Base-by-base conservation (phyloP, 1,140 invertebrate genomes). In the Capitella teleta region DNA sequence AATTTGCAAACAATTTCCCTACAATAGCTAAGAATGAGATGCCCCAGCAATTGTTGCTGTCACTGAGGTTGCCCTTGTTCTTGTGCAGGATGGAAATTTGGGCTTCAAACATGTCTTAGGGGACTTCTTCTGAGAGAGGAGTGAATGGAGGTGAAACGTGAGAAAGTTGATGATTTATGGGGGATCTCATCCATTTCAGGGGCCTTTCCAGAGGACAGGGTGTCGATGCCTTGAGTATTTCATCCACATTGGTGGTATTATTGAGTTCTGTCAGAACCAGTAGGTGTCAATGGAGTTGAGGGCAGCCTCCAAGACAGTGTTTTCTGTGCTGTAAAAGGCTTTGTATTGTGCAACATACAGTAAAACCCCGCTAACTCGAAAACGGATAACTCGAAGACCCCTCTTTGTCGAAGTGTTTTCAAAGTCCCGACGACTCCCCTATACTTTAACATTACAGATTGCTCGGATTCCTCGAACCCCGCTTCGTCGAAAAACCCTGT, bases 1-100 rank as follows among this genome's bases (percentile, higher is more conserved):
- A n/a, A n/a, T n/a, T n/a, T n/a, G n/a, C n/a, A 19, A 49, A 57
- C 10, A 47, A 4, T 40, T 58, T 56, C 5, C 53, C 47, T 8
- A 51, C 38, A 12, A 58, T 56, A 43, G 41, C 57, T 1, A 54
- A 54, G 10, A 58, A 47, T 21, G 48, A 54, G 28, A 58, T 60
- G 6, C 51, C 54, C 12, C 46, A 4, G 37, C 58, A 58, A 41
- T 52, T 43, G 3, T 16, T 24, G 18, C 45, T 10, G 36, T 37
- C 36, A 37, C 36, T 37, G 36, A 5, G 36, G 21, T 37, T 21
- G 16, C 16, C 32, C 46, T 34, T 18, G 30, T 36, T 51, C 36
- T 51, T 52, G 28, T 18, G 40, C 32, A 51, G 23, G 24, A 12
- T 51, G 34, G 23, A 40, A 28, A n/a, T 52, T 18, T 45, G 30